These are phyloP conservation scores for Microtus agrestis DNA, from an alignment of 2,797 vertebrate species.

Conservation along the genomic window DNA sequence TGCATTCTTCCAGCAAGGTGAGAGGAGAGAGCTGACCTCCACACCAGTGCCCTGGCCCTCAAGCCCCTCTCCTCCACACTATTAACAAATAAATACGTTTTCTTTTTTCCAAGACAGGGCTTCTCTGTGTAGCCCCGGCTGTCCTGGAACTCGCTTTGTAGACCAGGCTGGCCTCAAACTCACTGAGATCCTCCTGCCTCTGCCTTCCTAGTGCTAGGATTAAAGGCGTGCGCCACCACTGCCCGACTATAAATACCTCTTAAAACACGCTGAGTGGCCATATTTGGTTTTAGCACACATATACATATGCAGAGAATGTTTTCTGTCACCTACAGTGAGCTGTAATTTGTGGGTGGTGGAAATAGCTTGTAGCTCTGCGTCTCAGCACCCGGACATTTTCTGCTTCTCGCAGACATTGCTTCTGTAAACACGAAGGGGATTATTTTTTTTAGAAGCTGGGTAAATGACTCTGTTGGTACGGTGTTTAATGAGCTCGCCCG, in stretches of 20 bases:
- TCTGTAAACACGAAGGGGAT: background rate
- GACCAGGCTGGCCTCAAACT: no score
- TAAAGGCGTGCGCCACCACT: no score
- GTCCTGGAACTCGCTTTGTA: no score
- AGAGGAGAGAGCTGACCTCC: background rate
- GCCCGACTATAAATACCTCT: no score
- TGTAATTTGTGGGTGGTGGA: background rate
- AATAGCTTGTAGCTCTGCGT: background rate
- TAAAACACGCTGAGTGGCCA: background rate
- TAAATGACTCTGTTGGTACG: background rate
- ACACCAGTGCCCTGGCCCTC: background rate
- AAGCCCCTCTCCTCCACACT: no score
- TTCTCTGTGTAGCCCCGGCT: no score
- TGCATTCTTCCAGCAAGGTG: background rate
- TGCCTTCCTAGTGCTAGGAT: no score
- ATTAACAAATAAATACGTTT: background rate
- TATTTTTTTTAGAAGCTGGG: background rate
- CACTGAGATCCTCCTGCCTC: no score
- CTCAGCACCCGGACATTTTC: background rate
- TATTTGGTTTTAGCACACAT: background rate
- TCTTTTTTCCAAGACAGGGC: no score
- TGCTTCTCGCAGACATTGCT: background rate
- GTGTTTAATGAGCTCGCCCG: rapidly evolving
- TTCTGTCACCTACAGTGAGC: background rate
- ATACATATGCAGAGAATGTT: background rate